Evolutionary conservation across 2,797 vertebrate species (phyloP).

Genomic region (Platalea minor): DNA sequence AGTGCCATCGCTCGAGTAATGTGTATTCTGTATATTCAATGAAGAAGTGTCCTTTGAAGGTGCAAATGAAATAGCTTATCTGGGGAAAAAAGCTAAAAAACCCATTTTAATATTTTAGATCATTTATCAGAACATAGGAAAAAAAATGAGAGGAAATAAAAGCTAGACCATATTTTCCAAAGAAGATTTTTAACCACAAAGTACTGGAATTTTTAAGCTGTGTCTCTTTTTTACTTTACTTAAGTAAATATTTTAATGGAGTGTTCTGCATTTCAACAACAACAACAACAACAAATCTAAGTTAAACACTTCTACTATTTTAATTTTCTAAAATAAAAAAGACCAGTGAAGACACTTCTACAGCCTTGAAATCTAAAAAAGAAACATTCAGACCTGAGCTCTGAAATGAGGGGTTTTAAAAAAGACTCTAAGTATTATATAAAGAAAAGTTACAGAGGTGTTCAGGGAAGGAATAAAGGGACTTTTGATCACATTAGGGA

Average conservation of each 20-base stretch:
- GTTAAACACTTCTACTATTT: background rate
- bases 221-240: background rate
- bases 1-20: background rate
- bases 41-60: background rate
- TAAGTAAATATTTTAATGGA: background rate
- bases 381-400: background rate
- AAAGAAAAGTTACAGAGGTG: slow-evolving; percentile 19
- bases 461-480: slow-evolving; percentile 26
- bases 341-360: background rate
- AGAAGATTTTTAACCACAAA: background rate
- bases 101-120: background rate
- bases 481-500: slow-evolving; percentile 43
- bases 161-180: background rate
- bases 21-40: background rate
- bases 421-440: background rate
- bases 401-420: background rate
- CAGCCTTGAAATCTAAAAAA: background rate
- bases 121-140: background rate
- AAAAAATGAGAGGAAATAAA: background rate
- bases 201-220: background rate
- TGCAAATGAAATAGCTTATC: slow-evolving; percentile 17
- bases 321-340: background rate
- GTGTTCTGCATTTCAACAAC: background rate
- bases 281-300: background rate
- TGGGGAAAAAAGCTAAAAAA: slow-evolving; percentile 1